A percentile compares a stretch with the other conserved stretches of the same genome.
These are phyloP conservation scores for Thymelicus acteon DNA, from an alignment of 2,888 invertebrate genomes.

Conservation along the genomic window DNA sequence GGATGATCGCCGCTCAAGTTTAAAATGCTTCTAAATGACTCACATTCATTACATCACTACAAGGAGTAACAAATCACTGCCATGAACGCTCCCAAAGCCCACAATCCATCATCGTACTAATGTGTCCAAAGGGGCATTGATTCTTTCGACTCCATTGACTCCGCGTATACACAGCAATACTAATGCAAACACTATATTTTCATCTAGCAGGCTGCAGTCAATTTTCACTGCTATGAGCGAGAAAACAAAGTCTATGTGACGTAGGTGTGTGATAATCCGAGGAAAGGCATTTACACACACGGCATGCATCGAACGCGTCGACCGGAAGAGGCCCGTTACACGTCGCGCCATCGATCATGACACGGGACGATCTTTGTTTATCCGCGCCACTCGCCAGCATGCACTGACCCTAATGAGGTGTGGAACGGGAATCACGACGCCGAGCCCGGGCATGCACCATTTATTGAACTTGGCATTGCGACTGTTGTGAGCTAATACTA, in stretches of 20 bases:
- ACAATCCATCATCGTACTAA: slow-evolving; percentile 27
- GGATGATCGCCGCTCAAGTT: neutral
- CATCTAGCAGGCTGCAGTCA: neutral
- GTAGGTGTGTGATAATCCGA: neutral
- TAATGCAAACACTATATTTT: slow-evolving; percentile 6
- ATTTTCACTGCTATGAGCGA: neutral
- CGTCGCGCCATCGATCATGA: slow-evolving; percentile 57
- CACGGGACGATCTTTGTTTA: slow-evolving; percentile 51
- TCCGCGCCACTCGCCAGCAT: slow-evolving; percentile 41
- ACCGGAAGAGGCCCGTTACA: slow-evolving; percentile 66
- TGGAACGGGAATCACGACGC: slow-evolving; percentile 35
- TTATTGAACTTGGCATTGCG: neutral
- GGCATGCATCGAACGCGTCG: slow-evolving; percentile 33
- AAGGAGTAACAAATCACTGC: slow-evolving; percentile 18
- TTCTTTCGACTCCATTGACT: slow-evolving; percentile 29
- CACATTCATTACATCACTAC: slow-evolving; percentile 3
- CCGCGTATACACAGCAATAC: slow-evolving; percentile 12
- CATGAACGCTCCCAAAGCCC: slow-evolving; percentile 6
- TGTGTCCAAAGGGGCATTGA: slow-evolving; percentile 34
- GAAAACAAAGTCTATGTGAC: neutral
- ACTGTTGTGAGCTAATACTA: too few relatives aligned
- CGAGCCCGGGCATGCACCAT: neutral
- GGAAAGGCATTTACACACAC: slow-evolving; percentile 26
- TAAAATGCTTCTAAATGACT: slow-evolving; percentile 2
- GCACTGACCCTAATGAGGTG: slow-evolving; percentile 60